Conservation (phyloP, 2,888 invertebrate genomes). For the Drosophila kokeensis region DNA sequence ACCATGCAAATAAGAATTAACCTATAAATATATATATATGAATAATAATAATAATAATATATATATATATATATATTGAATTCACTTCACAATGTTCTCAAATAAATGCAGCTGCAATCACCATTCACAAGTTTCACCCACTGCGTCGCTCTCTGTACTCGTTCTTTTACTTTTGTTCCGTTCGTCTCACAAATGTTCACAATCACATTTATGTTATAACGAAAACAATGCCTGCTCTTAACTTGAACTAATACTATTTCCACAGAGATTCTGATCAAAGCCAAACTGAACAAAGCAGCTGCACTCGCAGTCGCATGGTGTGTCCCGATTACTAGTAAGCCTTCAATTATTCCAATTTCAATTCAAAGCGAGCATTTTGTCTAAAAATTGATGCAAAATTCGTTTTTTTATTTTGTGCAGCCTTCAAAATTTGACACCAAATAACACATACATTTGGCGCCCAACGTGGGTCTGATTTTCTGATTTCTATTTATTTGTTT, state of each 20-base stretch:
- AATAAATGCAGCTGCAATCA: conserved; percentile 18
- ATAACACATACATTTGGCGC: neutral
- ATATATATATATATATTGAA: conserved; percentile 6
- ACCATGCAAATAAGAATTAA: conserved; percentile 14
- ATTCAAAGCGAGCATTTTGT: conserved; percentile 2
- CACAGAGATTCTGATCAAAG: conserved; percentile 40
- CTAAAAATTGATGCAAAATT: neutral
- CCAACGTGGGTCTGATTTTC: conserved; percentile 4
- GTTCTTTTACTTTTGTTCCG: neutral
- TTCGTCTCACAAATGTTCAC: conserved; percentile 2
- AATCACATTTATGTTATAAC: conserved; percentile 15
- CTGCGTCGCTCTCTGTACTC: conserved; percentile 12
- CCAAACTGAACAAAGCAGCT: conserved; percentile 35
- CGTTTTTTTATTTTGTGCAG: neutral
- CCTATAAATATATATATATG: neutral
- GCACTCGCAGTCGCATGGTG: conserved; percentile 40
- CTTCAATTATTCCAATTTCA: neutral
- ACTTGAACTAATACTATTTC: conserved; percentile 25
- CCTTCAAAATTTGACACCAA: neutral
- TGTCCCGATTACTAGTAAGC: conserved; percentile 47
- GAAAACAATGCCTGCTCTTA: conserved; percentile 34
- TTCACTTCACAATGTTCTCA: conserved; percentile 16
- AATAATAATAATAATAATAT: too few relatives aligned
- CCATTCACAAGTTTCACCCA: conserved; percentile 5
- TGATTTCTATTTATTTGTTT: too few relatives aligned